These are phyloP conservation scores for Anarsia innoxiella DNA, from an alignment of 2,888 invertebrate species.

Conservation along the genomic window DNA sequence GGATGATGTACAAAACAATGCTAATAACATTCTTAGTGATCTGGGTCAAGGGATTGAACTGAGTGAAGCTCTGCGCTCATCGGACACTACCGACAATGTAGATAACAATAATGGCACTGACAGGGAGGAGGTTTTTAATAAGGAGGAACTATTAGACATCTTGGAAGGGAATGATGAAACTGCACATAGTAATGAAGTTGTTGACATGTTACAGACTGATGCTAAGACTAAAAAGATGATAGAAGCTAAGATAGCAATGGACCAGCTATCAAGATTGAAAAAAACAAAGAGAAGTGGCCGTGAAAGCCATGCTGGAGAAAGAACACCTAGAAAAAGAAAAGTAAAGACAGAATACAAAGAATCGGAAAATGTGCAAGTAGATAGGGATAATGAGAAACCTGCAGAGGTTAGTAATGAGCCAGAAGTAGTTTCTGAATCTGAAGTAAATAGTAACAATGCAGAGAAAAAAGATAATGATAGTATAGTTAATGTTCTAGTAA, in stretches of 20 bases:
- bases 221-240: slow-evolving; percentile 26
- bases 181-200: slow-evolving; percentile 23
- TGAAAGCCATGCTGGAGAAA: slow-evolving; percentile 13
- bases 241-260: slow-evolving; percentile 51
- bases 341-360: not conserved
- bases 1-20: slow-evolving; percentile 24
- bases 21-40: slow-evolving; percentile 48
- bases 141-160: slow-evolving; percentile 63
- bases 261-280: slow-evolving; percentile 53
- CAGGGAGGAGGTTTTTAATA: slow-evolving; percentile 61
- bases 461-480: slow-evolving; percentile 34
- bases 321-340: slow-evolving; percentile 22
- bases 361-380: not conserved
- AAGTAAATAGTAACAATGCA: not conserved
- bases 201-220: slow-evolving; percentile 22
- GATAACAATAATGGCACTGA: slow-evolving; percentile 54
- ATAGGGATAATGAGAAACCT: too few species aligned
- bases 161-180: slow-evolving; percentile 58
- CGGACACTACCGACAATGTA: slow-evolving; percentile 42
- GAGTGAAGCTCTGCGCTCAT: slow-evolving; percentile 54
- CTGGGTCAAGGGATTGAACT: slow-evolving; percentile 57
- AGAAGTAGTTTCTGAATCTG: not conserved
- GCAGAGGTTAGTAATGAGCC: not conserved
- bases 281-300: slow-evolving; percentile 8
- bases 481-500: slow-evolving; percentile 69